Evolutionary conservation across 2,888 invertebrate genomes (phyloP).

Genomic region (Ennomos fuscantarius): DNA sequence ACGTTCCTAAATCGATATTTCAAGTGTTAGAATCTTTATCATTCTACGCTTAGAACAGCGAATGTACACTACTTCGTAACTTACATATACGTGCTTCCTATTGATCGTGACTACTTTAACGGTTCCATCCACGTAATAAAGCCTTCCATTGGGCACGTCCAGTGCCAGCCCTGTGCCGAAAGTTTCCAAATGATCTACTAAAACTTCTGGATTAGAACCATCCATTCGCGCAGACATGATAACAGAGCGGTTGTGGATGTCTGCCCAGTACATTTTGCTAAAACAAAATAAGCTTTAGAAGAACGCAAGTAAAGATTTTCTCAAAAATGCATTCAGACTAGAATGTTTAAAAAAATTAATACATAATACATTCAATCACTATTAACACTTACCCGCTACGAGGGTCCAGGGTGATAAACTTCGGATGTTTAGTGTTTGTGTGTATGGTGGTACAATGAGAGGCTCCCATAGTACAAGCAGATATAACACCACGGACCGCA

Average conservation of each 20-base stretch:
- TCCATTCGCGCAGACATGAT: conserved; percentile 95
- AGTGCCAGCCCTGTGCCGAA: conserved; percentile 96
- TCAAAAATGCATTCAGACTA: too few species aligned
- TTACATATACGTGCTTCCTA: conserved; percentile 87
- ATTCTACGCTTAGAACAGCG: not conserved
- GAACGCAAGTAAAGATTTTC: not conserved
- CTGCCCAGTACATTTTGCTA: conserved; percentile 96
- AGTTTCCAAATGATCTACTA: conserved; percentile 87
- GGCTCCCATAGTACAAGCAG: conserved; percentile 90
- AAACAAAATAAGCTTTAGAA: conserved; percentile 3
- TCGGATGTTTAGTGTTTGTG: conserved; percentile 86
- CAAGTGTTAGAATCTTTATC: too few species aligned
- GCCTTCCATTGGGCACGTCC: conserved; percentile 90
- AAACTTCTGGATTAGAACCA: conserved; percentile 86
- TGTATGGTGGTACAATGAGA: conserved; percentile 87
- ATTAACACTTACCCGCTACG: conserved; percentile 82
- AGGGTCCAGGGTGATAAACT: conserved; percentile 89
- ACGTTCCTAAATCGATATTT: too few species aligned
- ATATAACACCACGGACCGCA: conserved; percentile 88
- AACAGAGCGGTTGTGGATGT: conserved; percentile 90
- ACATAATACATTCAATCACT: too few species aligned
- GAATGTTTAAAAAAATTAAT: too few species aligned
- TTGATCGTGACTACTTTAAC: conserved; percentile 88
- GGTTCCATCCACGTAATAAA: conserved; percentile 94
- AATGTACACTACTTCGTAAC: conserved; percentile 46